These are phyloP conservation scores for Deroplatys truncata DNA, from an alignment of 2,888 invertebrate species.

Conservation along the genomic window DNA sequence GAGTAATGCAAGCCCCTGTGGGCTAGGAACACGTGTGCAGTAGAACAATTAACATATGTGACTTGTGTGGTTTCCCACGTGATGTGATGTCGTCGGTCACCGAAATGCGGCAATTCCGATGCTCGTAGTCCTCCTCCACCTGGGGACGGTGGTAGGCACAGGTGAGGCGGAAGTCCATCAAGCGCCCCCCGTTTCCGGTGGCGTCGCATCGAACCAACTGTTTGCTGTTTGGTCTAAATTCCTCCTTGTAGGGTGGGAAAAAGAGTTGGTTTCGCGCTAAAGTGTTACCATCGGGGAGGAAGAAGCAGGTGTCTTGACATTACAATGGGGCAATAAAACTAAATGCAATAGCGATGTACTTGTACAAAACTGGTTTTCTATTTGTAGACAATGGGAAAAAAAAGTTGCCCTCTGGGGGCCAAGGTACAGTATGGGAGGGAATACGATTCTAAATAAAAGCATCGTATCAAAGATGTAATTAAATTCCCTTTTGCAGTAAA, in stretches of 20 bases:
- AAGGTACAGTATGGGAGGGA: background rate
- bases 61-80: background rate
- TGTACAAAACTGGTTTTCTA: background rate
- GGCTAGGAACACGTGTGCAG: background rate
- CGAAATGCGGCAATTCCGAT: background rate
- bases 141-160: background rate
- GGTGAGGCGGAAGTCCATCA: background rate
- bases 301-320: background rate
- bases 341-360: background rate
- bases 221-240: background rate
- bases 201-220: background rate
- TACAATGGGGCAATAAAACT: background rate
- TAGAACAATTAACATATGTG: background rate
- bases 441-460: no score
- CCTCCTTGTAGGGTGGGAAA: background rate
- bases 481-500: no score
- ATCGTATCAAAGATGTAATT: no score
- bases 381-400: background rate
- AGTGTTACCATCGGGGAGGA: background rate
- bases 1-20: no score
- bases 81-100: background rate
- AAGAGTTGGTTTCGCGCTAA: background rate
- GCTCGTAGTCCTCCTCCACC: background rate
- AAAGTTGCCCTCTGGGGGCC: background rate
- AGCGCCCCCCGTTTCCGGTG: background rate